Conservation (phyloP, 2,797 vertebrate genomes). For the Phoeniculus purpureus region DNA sequence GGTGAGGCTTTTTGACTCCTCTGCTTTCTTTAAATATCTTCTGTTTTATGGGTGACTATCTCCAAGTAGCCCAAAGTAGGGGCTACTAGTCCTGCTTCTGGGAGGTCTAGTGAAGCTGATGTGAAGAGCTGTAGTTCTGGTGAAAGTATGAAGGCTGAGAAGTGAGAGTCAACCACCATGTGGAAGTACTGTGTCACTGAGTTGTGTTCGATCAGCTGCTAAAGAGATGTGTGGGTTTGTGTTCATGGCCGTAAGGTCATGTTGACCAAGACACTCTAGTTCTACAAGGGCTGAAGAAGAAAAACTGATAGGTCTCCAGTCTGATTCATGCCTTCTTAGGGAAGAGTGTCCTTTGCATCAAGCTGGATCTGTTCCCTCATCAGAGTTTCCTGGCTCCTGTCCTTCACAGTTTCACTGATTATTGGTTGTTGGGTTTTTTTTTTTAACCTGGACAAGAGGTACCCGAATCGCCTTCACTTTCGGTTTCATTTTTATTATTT, state of each 20-base stretch:
- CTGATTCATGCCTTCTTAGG: background rate
- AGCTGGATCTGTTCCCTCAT: background rate
- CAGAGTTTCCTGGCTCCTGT: background rate
- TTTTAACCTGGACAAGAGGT: background rate
- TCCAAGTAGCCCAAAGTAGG: background rate
- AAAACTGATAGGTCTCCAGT: background rate
- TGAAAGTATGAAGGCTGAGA: background rate
- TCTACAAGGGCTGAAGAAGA: rapidly evolving
- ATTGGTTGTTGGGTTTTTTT: background rate
- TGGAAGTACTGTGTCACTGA: background rate
- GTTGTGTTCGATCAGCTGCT: background rate
- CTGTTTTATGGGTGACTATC: background rate
- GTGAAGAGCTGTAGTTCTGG: background rate
- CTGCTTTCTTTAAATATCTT: background rate
- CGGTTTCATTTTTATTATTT: background rate
- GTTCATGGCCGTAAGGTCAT: background rate
- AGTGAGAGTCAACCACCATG: background rate
- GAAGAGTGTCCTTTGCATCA: background rate
- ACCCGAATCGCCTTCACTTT: background rate
- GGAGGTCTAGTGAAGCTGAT: background rate
- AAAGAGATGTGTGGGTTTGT: background rate
- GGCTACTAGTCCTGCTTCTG: too few species aligned
- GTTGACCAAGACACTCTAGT: background rate
- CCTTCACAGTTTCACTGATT: background rate
- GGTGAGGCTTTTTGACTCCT: conserved; percentile 75